These are phyloP conservation scores for Pachyrhynchus sulphureomaculatus DNA, from an alignment of 1,140 invertebrate species.

Conservation along the genomic window DNA sequence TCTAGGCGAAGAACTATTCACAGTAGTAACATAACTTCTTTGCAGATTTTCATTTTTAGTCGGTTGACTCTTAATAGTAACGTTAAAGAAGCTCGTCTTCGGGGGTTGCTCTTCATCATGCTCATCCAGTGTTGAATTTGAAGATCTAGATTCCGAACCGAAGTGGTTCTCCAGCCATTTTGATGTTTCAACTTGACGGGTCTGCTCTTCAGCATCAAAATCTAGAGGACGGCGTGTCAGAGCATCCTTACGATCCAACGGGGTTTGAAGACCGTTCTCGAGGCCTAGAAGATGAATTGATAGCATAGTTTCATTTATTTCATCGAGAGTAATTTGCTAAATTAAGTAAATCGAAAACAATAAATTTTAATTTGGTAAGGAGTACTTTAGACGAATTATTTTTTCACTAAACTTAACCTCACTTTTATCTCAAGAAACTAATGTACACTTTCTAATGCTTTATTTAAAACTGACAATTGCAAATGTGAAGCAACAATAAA, in stretches of 20 bases:
- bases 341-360: too few species aligned
- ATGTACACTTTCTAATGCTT: too few species aligned
- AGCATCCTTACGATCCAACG: slow-evolving; percentile 73
- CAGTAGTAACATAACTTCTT: slow-evolving; percentile 31
- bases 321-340: too few species aligned
- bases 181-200: slow-evolving; percentile 82
- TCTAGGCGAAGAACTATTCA: slow-evolving; percentile 30
- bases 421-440: too few species aligned
- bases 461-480: too few species aligned
- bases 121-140: slow-evolving; percentile 61
- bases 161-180: slow-evolving; percentile 90
- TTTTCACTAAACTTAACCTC: too few species aligned
- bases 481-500: too few species aligned
- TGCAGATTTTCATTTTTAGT: slow-evolving; percentile 43
- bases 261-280: slow-evolving; percentile 46
- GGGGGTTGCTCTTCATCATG: slow-evolving; percentile 58
- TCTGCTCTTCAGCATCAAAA: slow-evolving; percentile 84
- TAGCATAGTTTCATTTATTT: not conserved
- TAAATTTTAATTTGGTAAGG: not conserved
- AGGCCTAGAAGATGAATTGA: slow-evolving; percentile 38
- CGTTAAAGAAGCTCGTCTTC: slow-evolving; percentile 72
- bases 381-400: too few species aligned
- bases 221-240: slow-evolving; percentile 76
- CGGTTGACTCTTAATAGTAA: slow-evolving; percentile 72
- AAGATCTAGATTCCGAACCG: slow-evolving; percentile 79